Evolutionary conservation across 2,113 vertebrate genomes (phyloP).

Genomic region (Larimichthys crocea): DNA sequence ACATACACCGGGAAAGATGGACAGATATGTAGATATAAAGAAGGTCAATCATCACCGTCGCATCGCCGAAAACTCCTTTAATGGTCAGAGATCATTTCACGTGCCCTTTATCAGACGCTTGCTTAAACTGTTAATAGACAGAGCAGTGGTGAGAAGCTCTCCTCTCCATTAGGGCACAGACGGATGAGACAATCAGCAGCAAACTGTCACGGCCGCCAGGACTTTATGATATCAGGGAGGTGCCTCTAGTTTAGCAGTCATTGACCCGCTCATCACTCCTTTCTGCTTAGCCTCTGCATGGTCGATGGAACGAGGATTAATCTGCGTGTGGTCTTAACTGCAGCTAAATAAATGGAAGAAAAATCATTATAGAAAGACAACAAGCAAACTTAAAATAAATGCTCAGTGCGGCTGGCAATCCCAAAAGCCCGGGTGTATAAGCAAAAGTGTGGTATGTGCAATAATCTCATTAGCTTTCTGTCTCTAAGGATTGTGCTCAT

Average conservation of each 20-base stretch:
- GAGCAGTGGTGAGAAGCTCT: constrained; percentile 23
- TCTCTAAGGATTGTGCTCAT: neutral
- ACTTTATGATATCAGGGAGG: constrained; percentile 55
- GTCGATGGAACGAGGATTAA: constrained; percentile 15
- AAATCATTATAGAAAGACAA: neutral
- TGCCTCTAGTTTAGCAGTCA: constrained; percentile 43
- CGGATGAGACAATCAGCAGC: constrained; percentile 58
- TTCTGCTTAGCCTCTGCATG: constrained; percentile 11
- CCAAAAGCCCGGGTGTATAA: neutral
- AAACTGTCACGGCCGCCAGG: constrained; percentile 26
- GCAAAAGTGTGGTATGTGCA: neutral
- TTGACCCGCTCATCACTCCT: constrained; percentile 31
- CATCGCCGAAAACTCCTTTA: constrained; percentile 13
- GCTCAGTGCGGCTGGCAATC: neutral
- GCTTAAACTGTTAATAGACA: constrained; percentile 28
- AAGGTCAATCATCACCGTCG: neutral
- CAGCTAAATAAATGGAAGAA: neutral
- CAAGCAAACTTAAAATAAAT: constrained; percentile 7
- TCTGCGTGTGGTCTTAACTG: constrained; percentile 6
- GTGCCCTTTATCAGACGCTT: constrained; percentile 24
- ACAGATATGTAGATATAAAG: neutral
- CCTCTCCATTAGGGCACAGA: neutral
- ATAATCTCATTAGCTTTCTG: neutral
- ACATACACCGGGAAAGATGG: neutral
- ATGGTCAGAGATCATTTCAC: constrained; percentile 22